phyloP scores from a whole-genome alignment of 2,113 vertebrate species.

The Cynocephalus volans region DNA sequence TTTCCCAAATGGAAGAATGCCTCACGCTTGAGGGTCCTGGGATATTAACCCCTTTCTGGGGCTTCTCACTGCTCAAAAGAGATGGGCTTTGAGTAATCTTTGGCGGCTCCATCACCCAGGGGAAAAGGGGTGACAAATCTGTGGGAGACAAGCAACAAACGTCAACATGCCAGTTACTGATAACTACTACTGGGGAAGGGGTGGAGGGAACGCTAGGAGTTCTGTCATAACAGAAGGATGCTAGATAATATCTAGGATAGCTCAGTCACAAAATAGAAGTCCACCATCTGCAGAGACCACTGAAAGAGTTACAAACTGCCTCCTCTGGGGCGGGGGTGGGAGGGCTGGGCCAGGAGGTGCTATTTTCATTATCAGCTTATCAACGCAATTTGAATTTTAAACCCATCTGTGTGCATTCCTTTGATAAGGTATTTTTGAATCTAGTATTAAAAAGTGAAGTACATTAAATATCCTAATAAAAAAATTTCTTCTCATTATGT shows the following conservation, averaged over 20 bases:
- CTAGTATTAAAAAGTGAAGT: neutral
- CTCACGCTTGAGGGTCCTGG: no score
- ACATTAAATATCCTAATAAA: neutral
- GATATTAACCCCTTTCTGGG: no score
- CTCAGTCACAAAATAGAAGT: neutral
- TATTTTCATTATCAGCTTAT: neutral
- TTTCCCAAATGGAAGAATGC: no score
- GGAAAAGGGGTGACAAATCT: no score
- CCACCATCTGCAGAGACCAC: neutral
- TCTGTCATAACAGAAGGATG: neutral
- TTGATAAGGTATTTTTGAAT: conserved; percentile 32
- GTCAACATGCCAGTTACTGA: neutral
- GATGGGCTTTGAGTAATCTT: no score
- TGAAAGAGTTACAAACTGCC: neutral
- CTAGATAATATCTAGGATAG: neutral
- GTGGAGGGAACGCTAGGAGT: neutral
- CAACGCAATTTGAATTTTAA: neutral
- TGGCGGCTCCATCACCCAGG: no score
- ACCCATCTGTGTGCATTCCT: neutral
- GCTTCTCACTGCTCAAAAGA: no score
- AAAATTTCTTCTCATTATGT: neutral
- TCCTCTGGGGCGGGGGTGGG: neutral
- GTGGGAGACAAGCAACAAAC: no score
- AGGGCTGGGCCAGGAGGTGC: neutral
- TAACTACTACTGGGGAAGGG: no score